These are phyloP conservation scores for Theocolax elegans DNA, from an alignment of 1,140 invertebrate species.

Conservation along the genomic window DNA sequence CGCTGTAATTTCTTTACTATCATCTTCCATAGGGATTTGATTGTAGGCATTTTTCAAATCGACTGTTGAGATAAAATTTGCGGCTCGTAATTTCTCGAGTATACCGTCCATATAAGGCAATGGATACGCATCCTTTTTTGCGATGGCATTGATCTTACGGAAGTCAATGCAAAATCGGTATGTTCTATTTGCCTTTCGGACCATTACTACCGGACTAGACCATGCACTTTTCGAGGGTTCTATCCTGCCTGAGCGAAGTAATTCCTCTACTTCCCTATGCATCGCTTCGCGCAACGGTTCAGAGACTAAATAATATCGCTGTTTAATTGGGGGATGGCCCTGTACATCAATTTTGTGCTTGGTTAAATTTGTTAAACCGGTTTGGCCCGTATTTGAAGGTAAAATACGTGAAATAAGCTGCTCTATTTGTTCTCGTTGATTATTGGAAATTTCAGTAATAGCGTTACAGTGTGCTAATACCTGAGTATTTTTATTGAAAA, in stretches of 20 bases:
- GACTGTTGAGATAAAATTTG: slow-evolving; percentile 45
- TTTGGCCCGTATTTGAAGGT: no score
- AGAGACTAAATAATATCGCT: not conserved
- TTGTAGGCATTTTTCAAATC: slow-evolving; percentile 54
- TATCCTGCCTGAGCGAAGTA: slow-evolving; percentile 57
- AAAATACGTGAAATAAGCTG: no score
- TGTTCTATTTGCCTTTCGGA: slow-evolving; percentile 66
- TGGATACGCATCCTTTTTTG: slow-evolving; percentile 27
- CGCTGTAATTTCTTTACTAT: slow-evolving; percentile 17
- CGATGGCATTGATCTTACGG: slow-evolving; percentile 30
- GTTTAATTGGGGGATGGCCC: not conserved
- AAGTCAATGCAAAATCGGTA: slow-evolving; percentile 42
- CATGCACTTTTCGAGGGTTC: slow-evolving; percentile 63
- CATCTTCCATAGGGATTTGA: slow-evolving; percentile 52
- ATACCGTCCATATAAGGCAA: slow-evolving; percentile 35
- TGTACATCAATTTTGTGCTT: not conserved
- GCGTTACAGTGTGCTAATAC: no score
- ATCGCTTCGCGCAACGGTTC: slow-evolving; percentile 26
- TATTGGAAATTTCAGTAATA: no score
- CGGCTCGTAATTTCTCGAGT: slow-evolving; percentile 41
- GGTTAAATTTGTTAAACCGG: slow-evolving; percentile 1
- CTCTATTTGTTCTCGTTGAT: no score
- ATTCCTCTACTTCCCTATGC: slow-evolving; percentile 31
- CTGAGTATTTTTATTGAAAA: no score
- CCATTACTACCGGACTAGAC: slow-evolving; percentile 64